Evolutionary conservation across 2,888 invertebrate species (phyloP), one percentile per base, ranked within the genome.

Genomic region (Scaptomyza cyrtandrae): DNA sequence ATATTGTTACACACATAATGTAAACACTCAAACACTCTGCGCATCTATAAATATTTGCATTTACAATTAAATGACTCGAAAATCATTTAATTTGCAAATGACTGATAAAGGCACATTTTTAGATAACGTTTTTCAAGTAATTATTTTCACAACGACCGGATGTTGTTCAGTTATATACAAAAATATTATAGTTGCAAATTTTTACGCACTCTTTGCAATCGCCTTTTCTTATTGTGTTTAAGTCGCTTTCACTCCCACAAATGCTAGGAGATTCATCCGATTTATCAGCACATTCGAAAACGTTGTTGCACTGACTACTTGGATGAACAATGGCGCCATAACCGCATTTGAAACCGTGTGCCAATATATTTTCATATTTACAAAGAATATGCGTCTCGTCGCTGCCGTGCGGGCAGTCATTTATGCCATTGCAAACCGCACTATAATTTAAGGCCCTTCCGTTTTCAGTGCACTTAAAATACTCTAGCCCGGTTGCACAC

Each of bases 311-410:
- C n/a, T 1, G 6, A 7, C 29, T 1, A 0, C 5, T 0, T 0
- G 0, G 0, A 0, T 0, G 0, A n/a, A 57, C 19, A 13, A 0
- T 0, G 1, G 0, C 48, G 0, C 64, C 55, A 24, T 37, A 27
- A 5, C 63, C 80, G 49, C 76, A 77, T 0, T 0, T 41, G 41
- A 16, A 16, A 16, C 1, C 41, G 41, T 3, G 10, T 7, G 27
- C 24, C n/a, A n/a, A n/a, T 1, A n/a, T 0, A 6, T 0, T 24
- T 0, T 31, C 1, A 0, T 2, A 0, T 41, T 67, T 75, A 44
- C 79, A 77, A 0, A 0, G 0, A 0, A 29, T 33, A 1, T 24
- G 45, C 1, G 68, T 9, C 10, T 80, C 78, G 16, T 78, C 78
- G 19, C 59, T 54, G 24, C 80, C 78, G 29, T 52, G 11, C 0